These are phyloP conservation scores for Sebastes umbrosus DNA, from an alignment of 2,797 vertebrate species.

Conservation along the genomic window DNA sequence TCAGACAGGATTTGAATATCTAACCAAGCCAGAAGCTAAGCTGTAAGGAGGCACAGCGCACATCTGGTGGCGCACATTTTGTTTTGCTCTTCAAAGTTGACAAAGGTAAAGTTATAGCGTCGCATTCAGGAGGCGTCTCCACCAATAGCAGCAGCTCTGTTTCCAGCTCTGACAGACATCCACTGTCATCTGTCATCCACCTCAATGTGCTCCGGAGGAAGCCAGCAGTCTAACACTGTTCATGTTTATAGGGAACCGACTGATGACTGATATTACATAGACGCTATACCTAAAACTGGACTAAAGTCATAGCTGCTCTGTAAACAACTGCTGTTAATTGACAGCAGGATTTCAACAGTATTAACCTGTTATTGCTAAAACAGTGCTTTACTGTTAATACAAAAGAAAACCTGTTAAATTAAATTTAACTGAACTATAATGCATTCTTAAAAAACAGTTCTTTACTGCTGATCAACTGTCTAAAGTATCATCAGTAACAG, in stretches of 20 bases:
- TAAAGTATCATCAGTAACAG: no score
- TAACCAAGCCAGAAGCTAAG: constrained; percentile 83
- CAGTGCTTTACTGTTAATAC: no score
- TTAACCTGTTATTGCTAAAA: no score
- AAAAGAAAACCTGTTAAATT: no score
- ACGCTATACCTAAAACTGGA: not conserved
- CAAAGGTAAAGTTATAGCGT: constrained; percentile 59
- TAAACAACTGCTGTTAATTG: no score
- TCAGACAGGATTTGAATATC: constrained; percentile 72
- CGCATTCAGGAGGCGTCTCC: constrained; percentile 20
- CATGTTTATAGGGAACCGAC: not conserved
- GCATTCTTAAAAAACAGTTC: no score
- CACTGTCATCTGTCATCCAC: not conserved
- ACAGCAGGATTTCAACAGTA: no score
- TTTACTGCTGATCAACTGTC: no score
- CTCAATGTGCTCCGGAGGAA: not conserved
- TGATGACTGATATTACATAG: not conserved
- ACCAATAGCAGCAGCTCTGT: constrained; percentile 42
- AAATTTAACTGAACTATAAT: no score
- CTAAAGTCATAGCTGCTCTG: not conserved
- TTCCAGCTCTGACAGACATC: constrained; percentile 1
- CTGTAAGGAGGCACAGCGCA: constrained; percentile 46
- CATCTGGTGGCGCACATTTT: constrained; percentile 76
- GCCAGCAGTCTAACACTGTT: not conserved
- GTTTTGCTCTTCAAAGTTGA: constrained; percentile 44